These are phyloP conservation scores for Macrotis lagotis DNA, from an alignment of 2,113 vertebrate genomes.

Conservation along the genomic window DNA sequence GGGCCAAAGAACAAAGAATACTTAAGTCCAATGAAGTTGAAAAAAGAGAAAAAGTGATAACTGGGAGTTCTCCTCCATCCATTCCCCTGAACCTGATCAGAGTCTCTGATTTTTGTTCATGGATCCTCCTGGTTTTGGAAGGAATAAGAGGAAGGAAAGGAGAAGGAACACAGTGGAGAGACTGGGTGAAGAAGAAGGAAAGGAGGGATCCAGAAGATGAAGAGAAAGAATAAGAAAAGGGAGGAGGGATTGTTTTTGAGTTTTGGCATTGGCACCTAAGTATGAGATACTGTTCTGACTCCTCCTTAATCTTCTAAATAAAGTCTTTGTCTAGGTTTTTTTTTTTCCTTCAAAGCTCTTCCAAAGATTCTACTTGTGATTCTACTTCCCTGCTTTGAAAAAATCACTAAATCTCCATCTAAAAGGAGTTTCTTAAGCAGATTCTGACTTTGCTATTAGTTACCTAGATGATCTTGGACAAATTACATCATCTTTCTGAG, in stretches of 20 bases:
- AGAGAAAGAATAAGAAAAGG: background rate
- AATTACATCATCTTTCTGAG: background rate
- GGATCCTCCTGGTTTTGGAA: background rate
- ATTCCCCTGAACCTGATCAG: background rate
- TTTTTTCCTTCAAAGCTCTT: background rate
- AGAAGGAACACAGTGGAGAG: background rate
- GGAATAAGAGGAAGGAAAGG: background rate
- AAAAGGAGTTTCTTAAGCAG: background rate
- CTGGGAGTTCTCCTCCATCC: background rate
- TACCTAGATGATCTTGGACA: background rate
- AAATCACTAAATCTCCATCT: background rate
- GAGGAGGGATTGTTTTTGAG: background rate
- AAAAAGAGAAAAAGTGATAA: background rate
- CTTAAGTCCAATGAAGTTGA: background rate
- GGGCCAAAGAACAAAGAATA: background rate
- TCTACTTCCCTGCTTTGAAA: background rate
- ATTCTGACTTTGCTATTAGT: background rate
- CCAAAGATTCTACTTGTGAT: constrained; percentile 7
- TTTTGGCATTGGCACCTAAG: background rate
- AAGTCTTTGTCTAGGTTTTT: background rate
- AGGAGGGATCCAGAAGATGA: background rate
- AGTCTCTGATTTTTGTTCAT: background rate
- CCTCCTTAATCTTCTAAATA: background rate
- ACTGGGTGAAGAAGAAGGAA: background rate
- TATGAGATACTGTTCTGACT: background rate